These are phyloP conservation scores for Bombus superbus DNA, from an alignment of 1,140 invertebrate species.

Conservation along the genomic window DNA sequence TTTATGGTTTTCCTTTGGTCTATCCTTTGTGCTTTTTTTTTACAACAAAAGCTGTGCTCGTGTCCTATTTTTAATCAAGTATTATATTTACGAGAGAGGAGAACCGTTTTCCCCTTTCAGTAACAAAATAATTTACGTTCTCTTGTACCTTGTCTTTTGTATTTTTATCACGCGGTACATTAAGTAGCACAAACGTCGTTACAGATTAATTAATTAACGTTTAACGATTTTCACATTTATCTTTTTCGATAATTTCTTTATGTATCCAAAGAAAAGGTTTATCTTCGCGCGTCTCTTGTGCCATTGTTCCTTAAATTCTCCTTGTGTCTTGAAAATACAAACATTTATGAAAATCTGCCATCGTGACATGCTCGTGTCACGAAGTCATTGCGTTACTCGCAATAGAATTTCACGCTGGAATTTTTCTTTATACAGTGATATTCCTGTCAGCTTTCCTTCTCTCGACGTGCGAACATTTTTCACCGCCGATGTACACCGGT, in stretches of 20 bases:
- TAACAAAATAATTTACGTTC: not conserved
- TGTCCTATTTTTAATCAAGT: not conserved
- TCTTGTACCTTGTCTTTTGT: not conserved
- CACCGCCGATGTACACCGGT: too few relatives aligned
- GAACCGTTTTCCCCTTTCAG: not conserved
- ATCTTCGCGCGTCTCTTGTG: not conserved
- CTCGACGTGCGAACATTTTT: not conserved
- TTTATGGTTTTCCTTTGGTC: not conserved
- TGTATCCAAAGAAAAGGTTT: not conserved
- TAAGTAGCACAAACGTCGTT: not conserved
- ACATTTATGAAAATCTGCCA: not conserved
- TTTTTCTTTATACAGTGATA: not conserved
- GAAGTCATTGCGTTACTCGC: not conserved
- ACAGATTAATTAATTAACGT: not conserved
- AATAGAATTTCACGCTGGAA: not conserved
- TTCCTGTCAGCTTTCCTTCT: not conserved
- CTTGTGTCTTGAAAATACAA: not conserved
- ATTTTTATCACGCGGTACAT: not conserved
- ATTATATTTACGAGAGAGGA: not conserved
- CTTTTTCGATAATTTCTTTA: not conserved
- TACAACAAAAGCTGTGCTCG: not conserved
- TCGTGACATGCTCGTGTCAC: not conserved
- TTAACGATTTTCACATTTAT: too few relatives aligned
- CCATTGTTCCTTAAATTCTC: conserved; percentile 23
- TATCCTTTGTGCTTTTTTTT: not conserved